Conservation (phyloP, 2,797 vertebrate genomes). For the Rhinogobio ventralis region DNA sequence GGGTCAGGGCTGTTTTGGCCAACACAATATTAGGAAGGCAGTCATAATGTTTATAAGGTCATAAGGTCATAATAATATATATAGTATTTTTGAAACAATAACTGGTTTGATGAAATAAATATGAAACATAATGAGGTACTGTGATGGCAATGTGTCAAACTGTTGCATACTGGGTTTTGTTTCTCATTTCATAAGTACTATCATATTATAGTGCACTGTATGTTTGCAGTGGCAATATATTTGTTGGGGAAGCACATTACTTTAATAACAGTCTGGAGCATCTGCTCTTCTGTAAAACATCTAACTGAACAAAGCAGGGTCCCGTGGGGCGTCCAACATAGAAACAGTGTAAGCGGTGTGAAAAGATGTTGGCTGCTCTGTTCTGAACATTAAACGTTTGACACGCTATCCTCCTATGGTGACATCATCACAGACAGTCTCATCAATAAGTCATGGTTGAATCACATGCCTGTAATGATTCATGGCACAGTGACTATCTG, state of each 20-base stretch:
- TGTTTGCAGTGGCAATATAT: not conserved
- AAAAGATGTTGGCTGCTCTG: not conserved
- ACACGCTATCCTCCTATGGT: not conserved
- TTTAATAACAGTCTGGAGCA: not conserved
- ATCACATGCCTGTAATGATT: not conserved
- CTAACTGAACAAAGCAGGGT: not conserved
- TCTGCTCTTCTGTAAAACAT: constrained; percentile 3
- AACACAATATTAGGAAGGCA: no score
- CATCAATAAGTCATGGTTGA: not conserved
- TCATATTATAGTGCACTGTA: not conserved
- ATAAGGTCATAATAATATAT: no score
- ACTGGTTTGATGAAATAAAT: not conserved
- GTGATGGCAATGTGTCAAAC: not conserved
- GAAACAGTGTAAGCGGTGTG: not conserved
- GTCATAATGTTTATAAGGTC: no score
- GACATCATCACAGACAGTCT: not conserved
- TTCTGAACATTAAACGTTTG: not conserved
- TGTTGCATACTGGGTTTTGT: not conserved
- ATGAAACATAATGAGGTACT: not conserved
- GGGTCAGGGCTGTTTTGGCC: no score
- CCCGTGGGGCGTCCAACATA: not conserved
- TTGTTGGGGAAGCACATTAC: no score
- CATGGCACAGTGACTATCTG: not conserved
- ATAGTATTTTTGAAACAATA: no score
- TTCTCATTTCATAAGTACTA: not conserved